Conservation (phyloP, 1,140 invertebrate species). For the Drosophila cardini region DNA sequence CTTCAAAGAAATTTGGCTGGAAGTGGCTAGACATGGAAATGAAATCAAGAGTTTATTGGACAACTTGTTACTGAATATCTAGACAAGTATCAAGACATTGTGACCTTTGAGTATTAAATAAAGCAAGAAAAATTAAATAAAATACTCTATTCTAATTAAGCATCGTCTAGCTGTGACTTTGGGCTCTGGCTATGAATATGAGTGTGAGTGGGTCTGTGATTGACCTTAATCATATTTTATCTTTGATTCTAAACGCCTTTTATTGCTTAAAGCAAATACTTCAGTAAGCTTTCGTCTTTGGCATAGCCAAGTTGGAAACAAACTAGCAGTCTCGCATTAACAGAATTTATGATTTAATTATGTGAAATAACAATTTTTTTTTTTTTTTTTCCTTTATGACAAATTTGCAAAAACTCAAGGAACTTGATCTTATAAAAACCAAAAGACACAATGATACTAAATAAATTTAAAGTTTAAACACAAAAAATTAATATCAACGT, state of each 20-base stretch:
- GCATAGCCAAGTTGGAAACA: constrained; percentile 26
- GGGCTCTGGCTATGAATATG: constrained; percentile 1
- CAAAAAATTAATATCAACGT: constrained; percentile 36
- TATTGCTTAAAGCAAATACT: constrained; percentile 20
- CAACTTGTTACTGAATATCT: constrained; percentile 22
- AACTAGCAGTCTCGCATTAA: constrained; percentile 37
- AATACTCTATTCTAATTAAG: constrained; percentile 60
- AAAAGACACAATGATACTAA: constrained; percentile 25
- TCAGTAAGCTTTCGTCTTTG: constrained; percentile 36
- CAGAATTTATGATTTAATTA: constrained; percentile 56
- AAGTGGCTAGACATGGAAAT: constrained; percentile 66
- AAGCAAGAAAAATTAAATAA: constrained; percentile 13
- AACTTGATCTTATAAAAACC: constrained; percentile 39
- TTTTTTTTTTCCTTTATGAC: constrained; percentile 14
- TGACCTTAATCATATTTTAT: constrained; percentile 30
- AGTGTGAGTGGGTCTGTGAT: constrained; percentile 4
- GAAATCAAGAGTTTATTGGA: constrained; percentile 67
- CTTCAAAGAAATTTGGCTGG: constrained; percentile 60
- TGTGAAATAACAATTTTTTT: constrained; percentile 42
- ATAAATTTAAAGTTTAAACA: neutral
- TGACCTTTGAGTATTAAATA: constrained; percentile 35
- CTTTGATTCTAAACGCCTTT: constrained; percentile 20
- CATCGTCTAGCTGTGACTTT: constrained; percentile 44
- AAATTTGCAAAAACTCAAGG: constrained; percentile 75
- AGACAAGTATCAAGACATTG: constrained; percentile 10